phyloP scores from a whole-genome alignment of 2,113 vertebrate genomes.

The Marmota flaviventris region DNA sequence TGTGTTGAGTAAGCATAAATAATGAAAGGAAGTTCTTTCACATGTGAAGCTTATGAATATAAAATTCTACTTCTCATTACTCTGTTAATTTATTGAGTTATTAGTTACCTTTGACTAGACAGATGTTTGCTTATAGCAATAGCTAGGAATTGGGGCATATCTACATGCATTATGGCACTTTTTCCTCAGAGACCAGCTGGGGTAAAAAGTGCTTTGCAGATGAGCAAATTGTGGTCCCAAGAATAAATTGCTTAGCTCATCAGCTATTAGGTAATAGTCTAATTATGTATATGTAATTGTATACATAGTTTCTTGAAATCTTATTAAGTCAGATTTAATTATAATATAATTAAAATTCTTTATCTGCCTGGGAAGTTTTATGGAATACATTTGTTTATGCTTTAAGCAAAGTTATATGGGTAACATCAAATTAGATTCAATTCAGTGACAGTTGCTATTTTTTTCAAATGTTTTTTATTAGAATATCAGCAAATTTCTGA shows the following conservation, averaged over 20 bases:
- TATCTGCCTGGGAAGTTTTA: conserved; percentile 17
- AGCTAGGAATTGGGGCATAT: background rate
- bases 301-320: background rate
- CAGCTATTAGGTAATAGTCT: background rate
- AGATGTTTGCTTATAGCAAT: conserved; percentile 5
- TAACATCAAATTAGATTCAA: conserved; percentile 31
- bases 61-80: background rate
- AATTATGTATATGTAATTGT: background rate
- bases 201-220: background rate
- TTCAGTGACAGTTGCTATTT: background rate
- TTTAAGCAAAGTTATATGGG: conserved; percentile 19
- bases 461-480: conserved; percentile 22
- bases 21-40: conserved; percentile 22
- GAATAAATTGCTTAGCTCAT: background rate
- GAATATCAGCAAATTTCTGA: conserved; percentile 57
- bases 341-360: background rate
- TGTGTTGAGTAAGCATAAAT: background rate
- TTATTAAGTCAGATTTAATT: conserved; percentile 2
- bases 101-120: background rate
- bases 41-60: background rate
- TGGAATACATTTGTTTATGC: conserved; percentile 18
- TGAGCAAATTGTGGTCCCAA: background rate
- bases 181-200: background rate
- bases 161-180: background rate
- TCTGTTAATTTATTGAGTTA: conserved; percentile 9